Conservation (phyloP, 1,140 invertebrate genomes). For the Sipha flava region DNA sequence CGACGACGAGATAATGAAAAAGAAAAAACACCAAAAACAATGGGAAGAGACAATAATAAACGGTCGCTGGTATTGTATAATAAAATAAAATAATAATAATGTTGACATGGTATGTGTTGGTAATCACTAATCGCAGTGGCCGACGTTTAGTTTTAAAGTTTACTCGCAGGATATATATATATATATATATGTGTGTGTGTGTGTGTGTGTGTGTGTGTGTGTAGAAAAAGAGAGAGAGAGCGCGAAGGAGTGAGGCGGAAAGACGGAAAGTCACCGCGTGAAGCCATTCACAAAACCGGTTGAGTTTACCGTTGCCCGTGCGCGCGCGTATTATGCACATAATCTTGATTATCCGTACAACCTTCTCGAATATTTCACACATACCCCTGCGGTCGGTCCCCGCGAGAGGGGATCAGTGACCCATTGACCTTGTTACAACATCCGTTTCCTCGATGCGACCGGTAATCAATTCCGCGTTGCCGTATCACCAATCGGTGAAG, state of each 20-base stretch:
- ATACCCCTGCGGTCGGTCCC: not conserved
- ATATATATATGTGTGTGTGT: too few relatives aligned
- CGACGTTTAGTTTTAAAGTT: not conserved
- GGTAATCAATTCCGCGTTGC: not conserved
- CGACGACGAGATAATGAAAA: not conserved
- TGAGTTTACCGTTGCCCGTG: constrained; percentile 11
- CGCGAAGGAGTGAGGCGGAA: too few relatives aligned
- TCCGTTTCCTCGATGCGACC: not conserved
- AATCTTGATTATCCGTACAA: constrained; percentile 23
- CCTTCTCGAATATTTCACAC: constrained; percentile 29
- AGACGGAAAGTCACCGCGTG: not conserved
- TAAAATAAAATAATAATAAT: not conserved
- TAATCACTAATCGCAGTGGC: not conserved
- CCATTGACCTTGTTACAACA: constrained; percentile 21
- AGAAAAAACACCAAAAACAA: not conserved
- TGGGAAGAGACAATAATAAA: not conserved
- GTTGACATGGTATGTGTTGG: not conserved
- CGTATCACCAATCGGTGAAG: too few relatives aligned
- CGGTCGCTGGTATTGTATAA: not conserved
- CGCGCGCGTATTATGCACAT: not conserved
- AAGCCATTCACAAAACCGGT: constrained; percentile 22
- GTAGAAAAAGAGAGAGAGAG: too few relatives aligned
- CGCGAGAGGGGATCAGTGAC: not conserved
- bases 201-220: too few relatives aligned
- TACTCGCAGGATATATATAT: too few relatives aligned